phyloP scores from a whole-genome alignment of 2,888 invertebrate species.

The Apamea epomidion region DNA sequence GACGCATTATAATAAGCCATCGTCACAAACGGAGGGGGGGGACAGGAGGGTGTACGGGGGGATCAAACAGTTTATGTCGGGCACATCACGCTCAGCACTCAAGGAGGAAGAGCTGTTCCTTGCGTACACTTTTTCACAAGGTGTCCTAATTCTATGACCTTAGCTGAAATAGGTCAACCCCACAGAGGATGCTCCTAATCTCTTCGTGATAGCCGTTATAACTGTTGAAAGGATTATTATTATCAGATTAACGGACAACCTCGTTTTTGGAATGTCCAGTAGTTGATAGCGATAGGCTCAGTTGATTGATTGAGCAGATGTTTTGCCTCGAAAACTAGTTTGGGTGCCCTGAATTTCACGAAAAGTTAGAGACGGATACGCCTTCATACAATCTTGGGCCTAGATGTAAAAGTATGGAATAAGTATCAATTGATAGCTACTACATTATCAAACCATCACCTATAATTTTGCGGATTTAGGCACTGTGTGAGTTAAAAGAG shows the following conservation, averaged over 20 bases:
- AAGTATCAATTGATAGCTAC: background rate
- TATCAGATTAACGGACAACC: constrained; percentile 13
- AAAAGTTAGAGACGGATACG: background rate
- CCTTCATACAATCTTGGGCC: background rate
- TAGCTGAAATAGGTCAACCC: constrained; percentile 13
- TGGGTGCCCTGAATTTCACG: background rate
- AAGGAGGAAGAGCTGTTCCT: too few species aligned
- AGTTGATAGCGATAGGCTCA: constrained; percentile 11
- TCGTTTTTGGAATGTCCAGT: constrained; percentile 17
- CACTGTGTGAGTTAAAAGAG: background rate
- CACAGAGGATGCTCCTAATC: constrained; percentile 23
- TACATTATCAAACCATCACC: background rate
- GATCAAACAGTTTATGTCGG: too few species aligned
- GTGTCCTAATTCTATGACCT: constrained; percentile 5
- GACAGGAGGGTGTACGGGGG: too few species aligned
- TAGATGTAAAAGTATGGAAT: background rate
- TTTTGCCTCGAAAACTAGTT: background rate
- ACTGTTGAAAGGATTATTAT: constrained; percentile 35
- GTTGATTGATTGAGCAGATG: constrained; percentile 31
- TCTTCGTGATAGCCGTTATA: constrained; percentile 1
- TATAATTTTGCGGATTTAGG: background rate
- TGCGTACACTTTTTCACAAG: background rate
- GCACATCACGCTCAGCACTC: background rate
- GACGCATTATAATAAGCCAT: background rate
- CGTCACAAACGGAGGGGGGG: background rate